These are phyloP conservation scores for Muschampia plurimacula DNA, from an alignment of 2,888 invertebrate species.

Conservation along the genomic window DNA sequence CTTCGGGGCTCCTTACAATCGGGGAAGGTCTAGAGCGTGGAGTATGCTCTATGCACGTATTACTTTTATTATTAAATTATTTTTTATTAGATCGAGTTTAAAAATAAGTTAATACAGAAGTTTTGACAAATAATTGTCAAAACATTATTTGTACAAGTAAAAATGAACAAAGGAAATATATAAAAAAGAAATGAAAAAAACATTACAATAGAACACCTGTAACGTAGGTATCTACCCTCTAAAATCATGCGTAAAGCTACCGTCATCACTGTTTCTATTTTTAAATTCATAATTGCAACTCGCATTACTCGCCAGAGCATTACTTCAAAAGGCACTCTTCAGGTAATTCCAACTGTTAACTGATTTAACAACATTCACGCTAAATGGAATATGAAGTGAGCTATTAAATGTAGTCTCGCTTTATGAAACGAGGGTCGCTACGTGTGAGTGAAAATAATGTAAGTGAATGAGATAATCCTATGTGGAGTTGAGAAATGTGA, in stretches of 20 bases:
- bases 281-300: constrained; percentile 39
- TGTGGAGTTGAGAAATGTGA: background rate
- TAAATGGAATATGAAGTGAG: constrained; percentile 47
- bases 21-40: too few relatives aligned
- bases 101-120: too few relatives aligned
- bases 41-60: too few relatives aligned
- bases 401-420: constrained; percentile 44
- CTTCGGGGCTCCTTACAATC: too few relatives aligned
- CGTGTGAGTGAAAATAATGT: constrained; percentile 19
- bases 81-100: too few relatives aligned
- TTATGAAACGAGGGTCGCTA: constrained; percentile 31
- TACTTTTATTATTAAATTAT: too few relatives aligned
- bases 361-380: constrained; percentile 41
- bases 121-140: too few relatives aligned
- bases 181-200: background rate
- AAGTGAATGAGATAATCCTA: constrained; percentile 7
- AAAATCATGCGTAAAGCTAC: constrained; percentile 8
- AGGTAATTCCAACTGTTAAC: constrained; percentile 37
- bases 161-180: background rate
- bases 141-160: background rate
- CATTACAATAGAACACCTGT: background rate
- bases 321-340: constrained; percentile 37
- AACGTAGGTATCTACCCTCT: background rate
- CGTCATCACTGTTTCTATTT: constrained; percentile 31
- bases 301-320: constrained; percentile 32